Conservation (phyloP, 2,797 vertebrate genomes). For the Urosaurus nigricauda region DNA sequence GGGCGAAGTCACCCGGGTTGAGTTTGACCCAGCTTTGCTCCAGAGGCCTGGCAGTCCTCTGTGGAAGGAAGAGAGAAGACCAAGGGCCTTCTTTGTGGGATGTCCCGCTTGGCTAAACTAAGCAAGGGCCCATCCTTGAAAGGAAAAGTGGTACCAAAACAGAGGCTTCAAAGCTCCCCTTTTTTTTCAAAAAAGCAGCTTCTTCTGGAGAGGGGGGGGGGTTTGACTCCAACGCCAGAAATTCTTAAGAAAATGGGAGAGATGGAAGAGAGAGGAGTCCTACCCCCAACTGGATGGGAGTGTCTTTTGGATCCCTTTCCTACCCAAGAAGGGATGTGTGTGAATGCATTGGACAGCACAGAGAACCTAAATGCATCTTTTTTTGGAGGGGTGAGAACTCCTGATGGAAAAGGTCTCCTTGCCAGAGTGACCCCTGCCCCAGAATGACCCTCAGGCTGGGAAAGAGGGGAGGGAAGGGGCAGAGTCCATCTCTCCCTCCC, state of each 20-base stretch:
- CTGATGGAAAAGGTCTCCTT: too few relatives aligned
- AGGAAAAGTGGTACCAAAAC: too few relatives aligned
- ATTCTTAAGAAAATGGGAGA: background rate
- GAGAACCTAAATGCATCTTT: fast-evolving
- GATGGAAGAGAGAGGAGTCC: background rate
- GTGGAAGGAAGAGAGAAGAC: too few relatives aligned
- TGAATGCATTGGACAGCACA: background rate
- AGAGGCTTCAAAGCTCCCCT: background rate
- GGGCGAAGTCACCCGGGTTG: background rate
- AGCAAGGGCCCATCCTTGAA: too few relatives aligned
- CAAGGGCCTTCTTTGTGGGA: too few relatives aligned
- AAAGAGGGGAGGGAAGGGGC: background rate
- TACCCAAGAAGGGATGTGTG: background rate
- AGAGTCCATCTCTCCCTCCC: background rate
- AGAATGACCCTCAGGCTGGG: background rate
- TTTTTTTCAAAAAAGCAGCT: background rate
- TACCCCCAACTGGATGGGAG: too few relatives aligned
- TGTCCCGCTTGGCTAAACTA: too few relatives aligned
- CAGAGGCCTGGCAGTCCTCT: background rate
- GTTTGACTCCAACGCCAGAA: background rate
- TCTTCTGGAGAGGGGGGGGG: background rate
- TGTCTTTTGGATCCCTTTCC: background rate
- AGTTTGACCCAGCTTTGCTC: too few relatives aligned
- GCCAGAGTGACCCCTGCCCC: too few relatives aligned
- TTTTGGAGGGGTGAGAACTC: fast-evolving